Percentiles rank a stretch among this genome's conserved stretches.
Evolutionary conservation across 2,888 invertebrate genomes (phyloP).

Genomic region (Punctoribates punctum): DNA sequence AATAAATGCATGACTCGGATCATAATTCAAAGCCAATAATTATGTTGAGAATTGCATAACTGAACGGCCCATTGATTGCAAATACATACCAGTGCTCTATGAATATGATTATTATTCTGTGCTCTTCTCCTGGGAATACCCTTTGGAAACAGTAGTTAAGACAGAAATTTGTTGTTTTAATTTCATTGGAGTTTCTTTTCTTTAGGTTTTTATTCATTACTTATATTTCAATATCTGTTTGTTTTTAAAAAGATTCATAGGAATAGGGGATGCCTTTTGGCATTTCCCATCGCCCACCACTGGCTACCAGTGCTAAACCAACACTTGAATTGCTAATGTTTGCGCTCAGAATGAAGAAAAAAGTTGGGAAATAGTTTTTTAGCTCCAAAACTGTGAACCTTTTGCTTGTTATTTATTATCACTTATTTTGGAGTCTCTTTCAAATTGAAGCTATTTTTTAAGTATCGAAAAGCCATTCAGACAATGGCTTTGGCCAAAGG

Average conservation of each 20-base stretch:
- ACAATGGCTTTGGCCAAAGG: background rate
- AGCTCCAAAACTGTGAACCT: no score
- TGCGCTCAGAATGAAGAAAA: background rate
- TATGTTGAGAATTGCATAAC: background rate
- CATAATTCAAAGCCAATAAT: background rate
- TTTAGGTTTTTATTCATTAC: background rate
- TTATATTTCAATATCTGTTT: background rate
- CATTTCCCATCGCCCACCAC: conserved; percentile 29
- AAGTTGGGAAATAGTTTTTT: no score
- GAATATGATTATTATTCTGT: background rate
- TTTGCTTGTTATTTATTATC: background rate
- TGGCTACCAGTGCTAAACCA: conserved; percentile 6
- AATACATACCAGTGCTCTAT: background rate
- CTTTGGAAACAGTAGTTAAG: background rate
- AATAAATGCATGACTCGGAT: conserved; percentile 1
- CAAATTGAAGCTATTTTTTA: background rate
- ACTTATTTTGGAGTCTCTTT: background rate
- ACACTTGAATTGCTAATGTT: conserved; percentile 24
- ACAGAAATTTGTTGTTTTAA: background rate
- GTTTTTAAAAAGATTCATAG: background rate
- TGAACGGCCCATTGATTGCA: background rate
- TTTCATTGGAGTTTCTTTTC: background rate
- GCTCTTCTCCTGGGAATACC: background rate
- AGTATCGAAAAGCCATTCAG: background rate
- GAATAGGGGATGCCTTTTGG: conserved; percentile 1